Conservation (phyloP, 2,888 invertebrate species). For the Drosophila multiciliata region DNA sequence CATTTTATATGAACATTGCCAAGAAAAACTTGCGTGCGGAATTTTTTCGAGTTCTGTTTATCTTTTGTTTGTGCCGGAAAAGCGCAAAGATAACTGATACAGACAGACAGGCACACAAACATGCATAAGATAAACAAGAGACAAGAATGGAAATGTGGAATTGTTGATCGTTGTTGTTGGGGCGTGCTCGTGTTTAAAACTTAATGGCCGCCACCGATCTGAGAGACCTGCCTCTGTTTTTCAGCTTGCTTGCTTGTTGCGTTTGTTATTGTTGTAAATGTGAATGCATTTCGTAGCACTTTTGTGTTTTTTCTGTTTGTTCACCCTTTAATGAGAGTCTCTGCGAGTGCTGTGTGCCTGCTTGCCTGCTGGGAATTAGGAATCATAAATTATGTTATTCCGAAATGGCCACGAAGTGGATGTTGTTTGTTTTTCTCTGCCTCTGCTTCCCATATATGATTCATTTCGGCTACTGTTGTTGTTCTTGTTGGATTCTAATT, state of each 20-base stretch:
- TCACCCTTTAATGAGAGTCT: constrained; percentile 60
- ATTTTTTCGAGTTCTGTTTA: constrained; percentile 55
- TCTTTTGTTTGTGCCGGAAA: constrained; percentile 66
- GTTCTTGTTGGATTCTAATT: constrained; percentile 59
- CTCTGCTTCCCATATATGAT: constrained; percentile 6
- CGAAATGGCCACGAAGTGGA: constrained; percentile 39
- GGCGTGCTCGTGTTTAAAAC: constrained; percentile 68
- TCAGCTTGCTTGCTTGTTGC: constrained; percentile 3
- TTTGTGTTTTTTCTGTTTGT: constrained; percentile 39
- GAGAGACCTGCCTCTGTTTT: constrained; percentile 24
- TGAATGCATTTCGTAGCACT: constrained; percentile 62
- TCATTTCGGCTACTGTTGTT: constrained; percentile 6
- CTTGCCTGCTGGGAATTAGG: constrained; percentile 38
- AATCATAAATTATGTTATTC: constrained; percentile 35
- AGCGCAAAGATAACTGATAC: constrained; percentile 63
- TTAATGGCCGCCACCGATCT: constrained; percentile 53
- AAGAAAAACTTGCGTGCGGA: constrained; percentile 3
- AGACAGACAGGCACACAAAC: constrained; percentile 3
- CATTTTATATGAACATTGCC: not conserved
- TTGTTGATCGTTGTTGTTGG: constrained; percentile 58
- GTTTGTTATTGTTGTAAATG: constrained; percentile 25
- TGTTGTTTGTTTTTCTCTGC: constrained; percentile 22
- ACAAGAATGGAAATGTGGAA: constrained; percentile 52
- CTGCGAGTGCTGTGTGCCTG: constrained; percentile 5
- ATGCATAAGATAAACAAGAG: constrained; percentile 43